These are phyloP conservation scores for roundworm (Caenorhabditis elegans) DNA, from an alignment of 1,140 invertebrate genomes.

Conservation along the genomic window DNA sequence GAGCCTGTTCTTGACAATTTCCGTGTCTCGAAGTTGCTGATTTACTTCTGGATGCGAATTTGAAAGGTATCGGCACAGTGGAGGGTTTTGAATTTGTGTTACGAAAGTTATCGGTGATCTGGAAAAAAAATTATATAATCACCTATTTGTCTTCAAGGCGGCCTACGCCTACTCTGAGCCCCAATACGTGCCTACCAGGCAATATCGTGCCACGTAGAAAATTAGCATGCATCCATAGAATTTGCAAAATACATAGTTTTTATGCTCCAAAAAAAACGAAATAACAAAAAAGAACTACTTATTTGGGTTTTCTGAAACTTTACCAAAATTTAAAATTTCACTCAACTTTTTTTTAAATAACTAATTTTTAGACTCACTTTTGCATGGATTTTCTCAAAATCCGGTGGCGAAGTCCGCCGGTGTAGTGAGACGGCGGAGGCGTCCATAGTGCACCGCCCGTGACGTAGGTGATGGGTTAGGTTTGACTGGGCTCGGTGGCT, in stretches of 20 bases:
- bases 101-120: not conserved
- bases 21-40: not conserved
- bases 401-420: not conserved
- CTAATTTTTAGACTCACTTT: not conserved
- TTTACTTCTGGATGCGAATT: not conserved
- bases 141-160: too few species aligned
- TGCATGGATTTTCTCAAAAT: constrained; percentile 9
- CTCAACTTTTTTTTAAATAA: too few species aligned
- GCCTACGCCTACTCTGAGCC: too few species aligned
- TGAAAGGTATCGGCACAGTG: not conserved
- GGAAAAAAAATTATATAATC: not conserved
- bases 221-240: too few species aligned
- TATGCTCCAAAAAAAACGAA: too few species aligned
- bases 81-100: not conserved
- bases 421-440: not conserved
- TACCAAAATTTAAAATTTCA: too few species aligned
- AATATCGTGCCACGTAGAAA: too few species aligned
- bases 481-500: not conserved
- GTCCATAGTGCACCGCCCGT: not conserved
- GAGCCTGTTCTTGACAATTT: not conserved
- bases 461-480: not conserved
- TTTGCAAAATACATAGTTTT: too few species aligned
- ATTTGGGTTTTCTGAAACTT: too few species aligned
- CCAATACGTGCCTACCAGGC: too few species aligned
- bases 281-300: too few species aligned